Evolutionary conservation across 2,888 invertebrate species (phyloP), one percentile per base, ranked within the genome.

Genomic region (Caenorhabditis sp.): DNA sequence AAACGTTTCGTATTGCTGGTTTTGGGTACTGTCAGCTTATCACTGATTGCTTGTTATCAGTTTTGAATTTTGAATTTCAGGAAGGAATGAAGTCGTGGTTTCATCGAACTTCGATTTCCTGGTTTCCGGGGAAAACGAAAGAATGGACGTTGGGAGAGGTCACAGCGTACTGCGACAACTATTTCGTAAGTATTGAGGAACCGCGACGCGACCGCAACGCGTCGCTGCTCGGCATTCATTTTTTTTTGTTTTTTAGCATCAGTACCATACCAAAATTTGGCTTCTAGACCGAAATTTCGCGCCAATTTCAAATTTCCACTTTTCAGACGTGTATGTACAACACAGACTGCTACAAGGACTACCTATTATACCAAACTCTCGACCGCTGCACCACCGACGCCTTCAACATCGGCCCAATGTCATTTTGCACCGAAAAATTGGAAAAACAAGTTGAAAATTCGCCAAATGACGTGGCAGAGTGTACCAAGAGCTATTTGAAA

Each of bases 71-170:
- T 6, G 4, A 6, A 9, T 62, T 65, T 6, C 24, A 72, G 71
- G 55, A 72, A 72, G 71, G 71, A 44, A 55, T 47, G 56, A 64
- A 64, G 20, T 72, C 71, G 2, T 72, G 71, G 71, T 72, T 53
- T 15, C 22, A n/a, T 9, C 44, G 71, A 20, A 55, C 56, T 1
- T 56, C 55, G 13, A 61, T 72, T 20, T 56, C 61, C 11, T 64
- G 62, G 71, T 64, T 64, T 9, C 64, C 71, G 0, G 61, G 11
- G 20, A 44, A 37, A 15, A 64, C 71, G 9, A 64, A 18, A 13
- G 22, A 9, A 2, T 61, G 55, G 71, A 72, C 22, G 28, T 24
- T 53, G 28, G 32, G 20, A 1, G 53, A 72, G 26, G 3, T 72
- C 5, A 72, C 55, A 13, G 1, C 55, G 1, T 64, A 72, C 32